Evolutionary conservation across 2,113 vertebrate genomes (phyloP).

Genomic region (Chunga burmeisteri): DNA sequence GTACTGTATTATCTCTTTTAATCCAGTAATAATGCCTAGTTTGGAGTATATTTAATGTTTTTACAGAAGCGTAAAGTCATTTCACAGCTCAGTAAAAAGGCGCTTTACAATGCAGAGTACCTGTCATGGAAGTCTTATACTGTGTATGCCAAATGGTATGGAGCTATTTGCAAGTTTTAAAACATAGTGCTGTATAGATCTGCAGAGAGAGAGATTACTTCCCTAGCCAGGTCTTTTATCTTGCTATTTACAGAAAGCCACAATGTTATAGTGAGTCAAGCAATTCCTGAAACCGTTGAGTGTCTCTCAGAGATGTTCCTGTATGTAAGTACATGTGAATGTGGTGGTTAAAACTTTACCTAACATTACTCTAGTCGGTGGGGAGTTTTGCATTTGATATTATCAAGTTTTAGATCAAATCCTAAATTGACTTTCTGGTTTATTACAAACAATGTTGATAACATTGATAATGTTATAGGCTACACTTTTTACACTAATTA

Average conservation of each 20-base stretch:
- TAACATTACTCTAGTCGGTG: background rate
- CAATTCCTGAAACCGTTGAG: background rate
- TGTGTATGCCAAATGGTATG: background rate
- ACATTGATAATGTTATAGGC: background rate
- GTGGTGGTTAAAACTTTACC: background rate
- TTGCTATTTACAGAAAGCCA: background rate
- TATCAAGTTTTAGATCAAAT: background rate
- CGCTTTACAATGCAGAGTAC: background rate
- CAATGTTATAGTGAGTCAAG: background rate
- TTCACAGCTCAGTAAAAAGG: background rate
- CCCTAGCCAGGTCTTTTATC: background rate
- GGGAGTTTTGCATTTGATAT: background rate
- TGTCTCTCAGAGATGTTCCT: background rate
- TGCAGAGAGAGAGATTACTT: background rate
- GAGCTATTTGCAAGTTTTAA: background rate
- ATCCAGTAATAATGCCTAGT: background rate
- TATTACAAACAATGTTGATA: background rate
- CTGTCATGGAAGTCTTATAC: background rate
- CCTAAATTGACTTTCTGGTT: background rate
- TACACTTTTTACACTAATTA: background rate
- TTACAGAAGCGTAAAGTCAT: background rate
- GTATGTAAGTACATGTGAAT: background rate
- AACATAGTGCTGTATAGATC: background rate
- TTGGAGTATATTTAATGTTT: background rate
- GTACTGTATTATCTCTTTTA: background rate